Evolutionary conservation across 2,113 vertebrate genomes (phyloP), one percentile per base, ranked within the genome.

Genomic region (Alces alces): DNA sequence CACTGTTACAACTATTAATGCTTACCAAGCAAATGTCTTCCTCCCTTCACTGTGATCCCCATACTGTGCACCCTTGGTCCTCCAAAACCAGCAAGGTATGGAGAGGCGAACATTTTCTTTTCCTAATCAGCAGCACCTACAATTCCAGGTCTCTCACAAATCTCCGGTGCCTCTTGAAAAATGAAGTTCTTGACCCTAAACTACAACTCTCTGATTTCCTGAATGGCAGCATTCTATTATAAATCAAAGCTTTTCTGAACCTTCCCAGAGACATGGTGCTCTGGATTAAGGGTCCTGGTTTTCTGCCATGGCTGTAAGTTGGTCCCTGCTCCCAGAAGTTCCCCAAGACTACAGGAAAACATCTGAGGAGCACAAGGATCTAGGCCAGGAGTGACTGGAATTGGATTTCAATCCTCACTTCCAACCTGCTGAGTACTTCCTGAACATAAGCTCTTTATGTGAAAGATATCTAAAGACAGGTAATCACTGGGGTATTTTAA

Each of bases 391-490:
- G 58, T 55, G 79, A 70, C 5, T 92, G 30, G 94, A 97, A 52
- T 16, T 91, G 36, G 43, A 55, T 93, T 96, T 93, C 96, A 86
- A 45, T 86, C 84, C 84, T 96, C 61, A 87, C 61, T 90, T 83
- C 33, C 33, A 33, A 39, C 79, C 70, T 86, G 61, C 93, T 94
- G 96, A 95, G n/a, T 94, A 91, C 85, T 95, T 97, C 93, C 96
- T 96, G 89, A 95, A 95, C 50, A 86, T 66, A 61, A 91, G 57
- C 73, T 93, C 52, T 96, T 95, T 60, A 66, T 70, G 61, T 55
- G 61, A 95, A 97, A 84, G 73, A 50, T 91, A 92, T 58, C 89
- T 85, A 36, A 97, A 97, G 89, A 95, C 87, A 93, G 83, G 86
- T 5, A 6, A 83, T 28, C 83, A 76, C 91, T 19, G 6, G 85